Evolutionary conservation across 2,888 invertebrate species (phyloP), one percentile per base, ranked within the genome.

Genomic region (Chromoteleia sp.): DNA sequence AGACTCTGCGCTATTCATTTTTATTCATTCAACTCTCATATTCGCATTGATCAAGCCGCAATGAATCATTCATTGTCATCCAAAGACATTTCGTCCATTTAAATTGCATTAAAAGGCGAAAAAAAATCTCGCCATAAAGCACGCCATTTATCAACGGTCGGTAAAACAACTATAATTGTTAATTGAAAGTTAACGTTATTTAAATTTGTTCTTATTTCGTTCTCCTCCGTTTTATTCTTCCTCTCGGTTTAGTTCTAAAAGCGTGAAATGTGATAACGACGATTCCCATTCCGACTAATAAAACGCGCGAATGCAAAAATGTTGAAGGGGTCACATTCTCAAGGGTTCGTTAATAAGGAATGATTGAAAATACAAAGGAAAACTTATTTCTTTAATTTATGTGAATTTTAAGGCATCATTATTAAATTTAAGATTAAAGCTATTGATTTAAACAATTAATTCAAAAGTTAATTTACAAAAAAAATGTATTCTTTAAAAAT

Each of bases 31-130:
- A 74, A 80, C 58, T 58, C 68, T 80, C 74, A 75, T 80, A 80
- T 63, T 58, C 75, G 29, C 67, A 80, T 80, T 75, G 75, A 80
- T 80, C 70, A 74, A 68, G 75, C 29, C 52, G 39, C 56, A 58
- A 80, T 80, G 74, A 80, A 75, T 75, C 68, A 80, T 80, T 80
- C 70, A 80, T 80, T 79, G 74, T 79, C 67, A 73, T 61, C 52
- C 30, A 14, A 50, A 70, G 70, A 71, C 77, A 71, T 59, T 70
- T 70, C 63, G 48, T 33, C 50, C 41, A 63, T 68, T 76, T 61
- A 61, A 76, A 76, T 61, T 68, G 61, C 76, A 54, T 45, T 58
- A 65, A 74, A 63, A 56, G 45, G 14, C 29, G 17, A 30, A 48
- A 74, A 65, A 65, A 56, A 39, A 6, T 52, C 36, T 15, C 12